phyloP scores from a whole-genome alignment of 1,140 invertebrate genomes.

The Anastrepha obliqua region DNA sequence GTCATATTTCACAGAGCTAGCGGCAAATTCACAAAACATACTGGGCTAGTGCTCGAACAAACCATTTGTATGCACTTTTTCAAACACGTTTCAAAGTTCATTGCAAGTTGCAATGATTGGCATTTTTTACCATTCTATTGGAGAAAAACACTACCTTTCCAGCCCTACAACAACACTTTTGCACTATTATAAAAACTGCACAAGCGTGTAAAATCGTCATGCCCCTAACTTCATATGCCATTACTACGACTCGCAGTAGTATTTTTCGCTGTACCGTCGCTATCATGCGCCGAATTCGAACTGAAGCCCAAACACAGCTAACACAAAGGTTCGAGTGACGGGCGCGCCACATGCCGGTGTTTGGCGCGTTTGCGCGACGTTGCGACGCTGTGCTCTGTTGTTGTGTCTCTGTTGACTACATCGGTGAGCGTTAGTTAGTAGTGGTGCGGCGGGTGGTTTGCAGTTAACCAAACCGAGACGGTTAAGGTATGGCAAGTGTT shows the following conservation, averaged over 20 bases:
- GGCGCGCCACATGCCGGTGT: not conserved
- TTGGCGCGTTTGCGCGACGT: constrained; percentile 35
- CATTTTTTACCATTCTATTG: not conserved
- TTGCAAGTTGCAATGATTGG: not conserved
- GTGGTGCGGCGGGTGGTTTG: not conserved
- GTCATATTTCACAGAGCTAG: constrained; percentile 13
- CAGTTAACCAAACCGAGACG: not conserved
- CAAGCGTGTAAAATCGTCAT: not conserved
- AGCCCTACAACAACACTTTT: not conserved
- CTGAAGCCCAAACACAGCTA: constrained; percentile 25
- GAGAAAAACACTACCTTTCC: not conserved
- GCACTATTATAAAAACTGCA: not conserved
- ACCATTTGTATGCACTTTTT: not conserved
- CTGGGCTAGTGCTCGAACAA: not conserved
- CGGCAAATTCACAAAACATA: not conserved
- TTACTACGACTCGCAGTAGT: not conserved
- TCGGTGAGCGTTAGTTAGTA: not conserved
- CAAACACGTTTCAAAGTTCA: not conserved
- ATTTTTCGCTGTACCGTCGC: not conserved
- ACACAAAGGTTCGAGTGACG: not conserved
- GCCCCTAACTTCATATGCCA: not conserved
- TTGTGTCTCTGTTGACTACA: not conserved
- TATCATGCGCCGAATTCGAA: constrained; percentile 39
- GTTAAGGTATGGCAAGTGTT: not conserved
- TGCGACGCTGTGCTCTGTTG: not conserved